Evolutionary conservation across 2,888 invertebrate genomes (phyloP), one percentile per base, ranked within the genome.

Genomic region (Sylvicola cinctus): DNA sequence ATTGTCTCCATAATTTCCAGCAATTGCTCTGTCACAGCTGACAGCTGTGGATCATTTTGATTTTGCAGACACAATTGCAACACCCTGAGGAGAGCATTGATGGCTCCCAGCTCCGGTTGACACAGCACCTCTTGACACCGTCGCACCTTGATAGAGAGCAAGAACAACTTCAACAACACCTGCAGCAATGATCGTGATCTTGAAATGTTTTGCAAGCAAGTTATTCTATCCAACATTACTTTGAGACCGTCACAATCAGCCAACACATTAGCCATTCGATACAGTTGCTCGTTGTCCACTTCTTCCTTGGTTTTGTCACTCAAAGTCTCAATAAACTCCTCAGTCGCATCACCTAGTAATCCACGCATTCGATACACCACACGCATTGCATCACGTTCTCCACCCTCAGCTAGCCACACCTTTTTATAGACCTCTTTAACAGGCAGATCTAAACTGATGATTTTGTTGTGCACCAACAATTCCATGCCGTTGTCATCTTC

Each of bases 401-500:
- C 81, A 14, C 84, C 80, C 45, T 85, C 85, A 3, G 79, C 74
- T 20, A 85, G 66, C 88, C 90, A 90, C 35, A 73, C 70, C 61
- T 75, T 75, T 45, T 76, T 76, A 45, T 73, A 77, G 1, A 83
- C 83, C 49, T 93, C 93, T 54, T 88, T 88, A 11, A 96, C 96
- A 0, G 90, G 85, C 44, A 98, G 63, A 58, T 96, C 93, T 11
- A 98, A 65, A 40, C 90, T 90, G 57, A 98, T 95, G 43, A 98
- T 98, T 63, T 95, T 95, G 56, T 95, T 95, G 55, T 88, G 87
- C 6, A 98, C 95, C 20, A 98, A 67, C 42, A 96, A 63, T 54
- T 95, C 95, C 93, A 96, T 96, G 35, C 95, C 95, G 49, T 90
- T 95, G 57, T 96, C 98, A 55, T 98, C 96, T 52, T 98, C 96